These are phyloP conservation scores for Sminthurides aquaticus DNA, from an alignment of 2,888 invertebrate species.

Conservation along the genomic window DNA sequence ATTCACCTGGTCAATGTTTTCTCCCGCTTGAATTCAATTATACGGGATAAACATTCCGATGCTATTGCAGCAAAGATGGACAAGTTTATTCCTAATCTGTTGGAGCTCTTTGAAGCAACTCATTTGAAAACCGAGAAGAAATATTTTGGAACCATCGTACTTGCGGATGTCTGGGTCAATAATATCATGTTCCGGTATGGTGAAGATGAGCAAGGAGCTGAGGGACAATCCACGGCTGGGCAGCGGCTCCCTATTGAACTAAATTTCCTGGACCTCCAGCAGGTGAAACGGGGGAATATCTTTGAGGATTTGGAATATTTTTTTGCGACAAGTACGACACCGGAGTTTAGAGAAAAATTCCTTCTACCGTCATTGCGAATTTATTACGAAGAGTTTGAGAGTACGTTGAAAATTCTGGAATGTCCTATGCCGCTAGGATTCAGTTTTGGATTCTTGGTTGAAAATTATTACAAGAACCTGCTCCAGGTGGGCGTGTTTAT, in stretches of 20 bases:
- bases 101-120: not conserved
- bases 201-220: not conserved
- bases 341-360: not conserved
- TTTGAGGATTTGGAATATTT: not conserved
- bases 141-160: not conserved
- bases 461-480: not conserved
- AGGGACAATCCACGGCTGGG: no score
- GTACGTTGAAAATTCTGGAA: not conserved
- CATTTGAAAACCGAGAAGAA: not conserved
- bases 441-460: not conserved
- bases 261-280: not conserved
- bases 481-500: not conserved
- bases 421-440: not conserved
- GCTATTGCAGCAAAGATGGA: not conserved
- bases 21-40: not conserved
- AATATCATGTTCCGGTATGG: not conserved
- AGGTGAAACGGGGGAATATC: not conserved
- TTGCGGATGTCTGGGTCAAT: not conserved
- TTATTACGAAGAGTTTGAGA: not conserved
- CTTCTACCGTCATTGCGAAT: not conserved
- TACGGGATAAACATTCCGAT: not conserved
- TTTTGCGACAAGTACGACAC: not conserved
- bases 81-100: not conserved
- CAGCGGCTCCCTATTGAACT: no score
- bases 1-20: not conserved